Conservation (phyloP, 92 coral and sea anemone species). For the Zoanthus sansibaricus region DNA sequence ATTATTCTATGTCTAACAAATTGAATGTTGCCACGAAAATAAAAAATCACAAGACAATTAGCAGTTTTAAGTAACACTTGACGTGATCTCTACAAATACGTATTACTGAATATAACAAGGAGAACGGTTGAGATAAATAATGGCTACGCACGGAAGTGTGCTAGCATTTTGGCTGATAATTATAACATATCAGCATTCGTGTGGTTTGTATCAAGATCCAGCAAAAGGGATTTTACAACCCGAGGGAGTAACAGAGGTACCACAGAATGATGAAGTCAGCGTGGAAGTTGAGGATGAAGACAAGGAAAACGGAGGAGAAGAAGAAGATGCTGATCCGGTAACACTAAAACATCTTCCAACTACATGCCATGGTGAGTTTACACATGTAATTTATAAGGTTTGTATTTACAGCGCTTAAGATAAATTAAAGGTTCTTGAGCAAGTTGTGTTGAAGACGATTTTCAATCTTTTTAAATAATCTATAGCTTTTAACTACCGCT, state of each 20-base stretch:
- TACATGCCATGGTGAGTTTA: conserved; percentile 31
- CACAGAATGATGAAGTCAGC: background rate
- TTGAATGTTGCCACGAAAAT: conserved; percentile 5
- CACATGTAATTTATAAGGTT: background rate
- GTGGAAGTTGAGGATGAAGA: conserved; percentile 33
- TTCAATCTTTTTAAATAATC: too few relatives aligned
- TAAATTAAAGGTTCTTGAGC: too few relatives aligned
- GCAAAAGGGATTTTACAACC: conserved; percentile 43
- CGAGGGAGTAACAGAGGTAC: background rate
- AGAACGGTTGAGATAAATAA: background rate
- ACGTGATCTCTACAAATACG: too few relatives aligned
- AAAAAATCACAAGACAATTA: background rate
- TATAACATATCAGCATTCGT: background rate
- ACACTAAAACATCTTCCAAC: conserved; percentile 37
- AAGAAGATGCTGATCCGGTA: conserved; percentile 20
- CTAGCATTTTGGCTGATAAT: background rate
- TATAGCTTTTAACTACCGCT: too few relatives aligned
- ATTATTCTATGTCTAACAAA: background rate
- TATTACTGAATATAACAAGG: too few relatives aligned
- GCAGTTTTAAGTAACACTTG: too few relatives aligned
- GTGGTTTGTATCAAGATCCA: conserved; percentile 30
- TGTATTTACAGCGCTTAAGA: too few relatives aligned
- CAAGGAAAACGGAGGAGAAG: conserved; percentile 15
- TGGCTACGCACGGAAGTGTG: background rate
- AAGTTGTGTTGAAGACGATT: too few relatives aligned